These are phyloP conservation scores for Monomorium pharaonis DNA, from an alignment of 1,140 invertebrate species.

Conservation along the genomic window DNA sequence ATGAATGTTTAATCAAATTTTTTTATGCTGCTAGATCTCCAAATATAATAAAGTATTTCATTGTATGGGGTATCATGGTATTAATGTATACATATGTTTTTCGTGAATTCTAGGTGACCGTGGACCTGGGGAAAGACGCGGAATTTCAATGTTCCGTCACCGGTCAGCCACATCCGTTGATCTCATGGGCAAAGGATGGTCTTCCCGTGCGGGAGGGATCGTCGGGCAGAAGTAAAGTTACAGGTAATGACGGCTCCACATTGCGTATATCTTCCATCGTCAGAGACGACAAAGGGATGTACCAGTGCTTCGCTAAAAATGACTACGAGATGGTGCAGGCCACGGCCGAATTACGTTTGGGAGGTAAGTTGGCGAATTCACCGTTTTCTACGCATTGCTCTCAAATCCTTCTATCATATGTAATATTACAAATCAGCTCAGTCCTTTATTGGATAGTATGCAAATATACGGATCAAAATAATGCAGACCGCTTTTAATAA, in stretches of 20 bases:
- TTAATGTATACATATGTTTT: neutral
- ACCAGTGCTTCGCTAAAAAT: slow-evolving; percentile 95
- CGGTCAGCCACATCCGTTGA: slow-evolving; percentile 92
- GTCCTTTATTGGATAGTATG: neutral
- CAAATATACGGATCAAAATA: neutral
- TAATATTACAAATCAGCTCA: neutral
- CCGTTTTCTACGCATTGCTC: neutral
- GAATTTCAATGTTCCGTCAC: slow-evolving; percentile 94
- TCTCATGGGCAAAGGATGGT: slow-evolving; percentile 94
- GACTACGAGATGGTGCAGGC: slow-evolving; percentile 94
- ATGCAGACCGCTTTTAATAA: neutral
- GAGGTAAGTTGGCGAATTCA: slow-evolving; percentile 88
- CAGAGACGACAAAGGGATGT: slow-evolving; percentile 93
- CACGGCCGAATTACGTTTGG: slow-evolving; percentile 92
- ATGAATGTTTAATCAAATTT: too few species aligned
- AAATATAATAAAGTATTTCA: too few species aligned
- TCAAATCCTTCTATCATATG: neutral
- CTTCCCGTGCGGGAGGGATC: slow-evolving; percentile 88
- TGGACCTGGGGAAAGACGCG: slow-evolving; percentile 93
- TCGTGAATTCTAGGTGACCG: slow-evolving; percentile 83
- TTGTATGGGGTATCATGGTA: too few species aligned
- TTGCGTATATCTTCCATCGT: slow-evolving; percentile 88
- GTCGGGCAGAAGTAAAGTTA: slow-evolving; percentile 81
- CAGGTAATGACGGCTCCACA: slow-evolving; percentile 78
- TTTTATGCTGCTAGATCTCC: too few species aligned